phyloP scores from a whole-genome alignment of 2,797 vertebrate species.

The Sarcoramphus papa region DNA sequence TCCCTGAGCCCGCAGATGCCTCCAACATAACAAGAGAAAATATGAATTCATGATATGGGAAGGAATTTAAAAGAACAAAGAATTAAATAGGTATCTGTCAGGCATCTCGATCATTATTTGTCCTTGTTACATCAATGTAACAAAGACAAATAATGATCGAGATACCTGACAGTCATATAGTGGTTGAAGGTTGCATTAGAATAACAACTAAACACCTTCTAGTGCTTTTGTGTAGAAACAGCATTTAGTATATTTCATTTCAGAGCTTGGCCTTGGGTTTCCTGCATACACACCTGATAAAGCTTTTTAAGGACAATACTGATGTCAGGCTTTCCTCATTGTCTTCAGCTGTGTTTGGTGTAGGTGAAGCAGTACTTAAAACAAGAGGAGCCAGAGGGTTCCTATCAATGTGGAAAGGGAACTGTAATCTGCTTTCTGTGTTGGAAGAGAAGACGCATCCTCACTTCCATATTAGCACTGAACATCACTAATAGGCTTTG shows the following conservation, averaged over 20 bases:
- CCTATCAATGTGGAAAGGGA: background rate
- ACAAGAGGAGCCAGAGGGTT: background rate
- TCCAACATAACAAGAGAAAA: background rate
- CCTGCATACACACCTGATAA: background rate
- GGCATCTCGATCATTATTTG: background rate
- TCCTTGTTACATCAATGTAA: background rate
- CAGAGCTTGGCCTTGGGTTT: background rate
- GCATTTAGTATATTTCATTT: background rate
- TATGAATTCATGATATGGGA: background rate
- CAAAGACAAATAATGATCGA: background rate
- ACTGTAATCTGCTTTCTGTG: background rate
- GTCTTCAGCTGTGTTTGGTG: background rate
- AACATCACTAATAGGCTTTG: background rate
- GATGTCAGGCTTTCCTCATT: background rate
- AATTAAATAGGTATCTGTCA: background rate
- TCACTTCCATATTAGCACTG: background rate
- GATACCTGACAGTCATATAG: background rate
- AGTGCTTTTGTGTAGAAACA: background rate
- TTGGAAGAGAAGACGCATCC: background rate
- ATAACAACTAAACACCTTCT: background rate
- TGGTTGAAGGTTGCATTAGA: background rate
- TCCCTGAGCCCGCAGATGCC: background rate
- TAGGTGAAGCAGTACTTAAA: background rate
- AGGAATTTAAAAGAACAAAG: background rate
- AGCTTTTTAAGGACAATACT: background rate